These are phyloP conservation scores for Adineta ricciae DNA, from an alignment of 2,888 invertebrate genomes.

Conservation along the genomic window DNA sequence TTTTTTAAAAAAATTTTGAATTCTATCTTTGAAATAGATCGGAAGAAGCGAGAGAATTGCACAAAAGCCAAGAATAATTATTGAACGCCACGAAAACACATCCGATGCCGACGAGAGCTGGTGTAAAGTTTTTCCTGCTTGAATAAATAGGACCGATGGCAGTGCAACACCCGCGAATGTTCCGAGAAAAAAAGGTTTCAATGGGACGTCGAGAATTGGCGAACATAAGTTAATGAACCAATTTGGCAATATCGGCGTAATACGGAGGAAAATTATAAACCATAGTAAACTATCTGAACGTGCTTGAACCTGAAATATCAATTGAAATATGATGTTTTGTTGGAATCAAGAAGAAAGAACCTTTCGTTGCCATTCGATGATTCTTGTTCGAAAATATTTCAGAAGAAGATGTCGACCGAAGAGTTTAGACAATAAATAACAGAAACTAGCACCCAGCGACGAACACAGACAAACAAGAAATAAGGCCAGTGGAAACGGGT, in stretches of 20 bases:
- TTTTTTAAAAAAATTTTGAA: neutral
- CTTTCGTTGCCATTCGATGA: constrained; percentile 70
- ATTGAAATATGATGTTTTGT: too few species aligned
- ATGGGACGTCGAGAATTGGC: constrained; percentile 87
- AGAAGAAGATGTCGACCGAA: constrained; percentile 73
- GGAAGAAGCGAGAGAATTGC: constrained; percentile 76
- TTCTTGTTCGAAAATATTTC: constrained; percentile 76
- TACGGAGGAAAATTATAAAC: constrained; percentile 88
- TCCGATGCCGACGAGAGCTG: constrained; percentile 60
- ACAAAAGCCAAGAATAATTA: constrained; percentile 65
- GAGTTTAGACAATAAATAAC: constrained; percentile 80
- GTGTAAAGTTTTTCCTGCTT: constrained; percentile 89
- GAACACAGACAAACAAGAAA: constrained; percentile 71
- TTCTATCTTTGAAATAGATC: constrained; percentile 52
- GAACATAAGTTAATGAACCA: constrained; percentile 97
- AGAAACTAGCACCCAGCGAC: constrained; percentile 83
- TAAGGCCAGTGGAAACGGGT: constrained; percentile 80
- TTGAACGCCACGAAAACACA: constrained; percentile 47
- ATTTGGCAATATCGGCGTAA: constrained; percentile 93
- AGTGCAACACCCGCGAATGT: constrained; percentile 75
- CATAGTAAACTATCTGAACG: constrained; percentile 80
- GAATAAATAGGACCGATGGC: constrained; percentile 90
- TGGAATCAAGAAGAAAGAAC: too few species aligned
- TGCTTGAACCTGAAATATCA: constrained; percentile 49
- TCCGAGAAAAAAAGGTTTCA: constrained; percentile 80